Percentiles rank a stretch among this genome's conserved stretches.
Evolutionary conservation across 2,888 invertebrate species (phyloP).

Genomic region (Agrochola circellaris): DNA sequence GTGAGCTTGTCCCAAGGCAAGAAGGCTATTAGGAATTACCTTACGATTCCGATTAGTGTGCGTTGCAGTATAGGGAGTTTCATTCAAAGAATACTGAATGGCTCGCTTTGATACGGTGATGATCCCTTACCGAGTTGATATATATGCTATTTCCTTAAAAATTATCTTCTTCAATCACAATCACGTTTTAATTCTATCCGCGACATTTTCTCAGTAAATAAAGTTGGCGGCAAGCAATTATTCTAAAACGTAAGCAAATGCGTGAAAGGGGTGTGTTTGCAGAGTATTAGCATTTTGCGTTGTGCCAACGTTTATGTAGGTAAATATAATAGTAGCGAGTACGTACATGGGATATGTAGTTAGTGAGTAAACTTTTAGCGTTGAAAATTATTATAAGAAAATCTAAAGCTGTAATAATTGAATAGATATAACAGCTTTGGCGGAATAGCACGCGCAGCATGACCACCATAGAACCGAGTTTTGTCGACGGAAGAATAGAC

Average conservation of each 20-base stretch:
- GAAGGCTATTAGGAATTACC: too few relatives aligned
- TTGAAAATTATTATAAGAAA: slow-evolving; percentile 9
- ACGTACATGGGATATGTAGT: slow-evolving; percentile 28
- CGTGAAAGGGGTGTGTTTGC: slow-evolving; percentile 60
- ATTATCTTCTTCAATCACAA: slow-evolving; percentile 20
- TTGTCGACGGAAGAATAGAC: too few relatives aligned
- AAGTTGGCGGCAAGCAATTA: slow-evolving; percentile 65
- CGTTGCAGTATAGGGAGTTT: too few relatives aligned
- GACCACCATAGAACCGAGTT: too few relatives aligned
- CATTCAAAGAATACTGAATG: too few relatives aligned
- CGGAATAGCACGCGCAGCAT: too few relatives aligned
- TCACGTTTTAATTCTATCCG: slow-evolving; percentile 40
- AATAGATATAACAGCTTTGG: too few relatives aligned
- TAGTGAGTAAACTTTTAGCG: slow-evolving; percentile 14
- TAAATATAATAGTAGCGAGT: slow-evolving; percentile 30
- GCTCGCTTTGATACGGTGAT: too few relatives aligned
- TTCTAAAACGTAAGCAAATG: slow-evolving; percentile 62
- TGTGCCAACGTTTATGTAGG: slow-evolving; percentile 36
- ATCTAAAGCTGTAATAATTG: too few relatives aligned
- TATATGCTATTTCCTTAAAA: neutral
- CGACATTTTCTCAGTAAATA: slow-evolving; percentile 58
- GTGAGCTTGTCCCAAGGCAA: too few relatives aligned
- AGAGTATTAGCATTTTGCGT: slow-evolving; percentile 60
- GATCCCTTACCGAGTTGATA: too few relatives aligned
- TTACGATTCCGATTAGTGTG: too few relatives aligned